Conservation (phyloP, 1,140 invertebrate genomes). For the Melipona quadrifasciata region DNA sequence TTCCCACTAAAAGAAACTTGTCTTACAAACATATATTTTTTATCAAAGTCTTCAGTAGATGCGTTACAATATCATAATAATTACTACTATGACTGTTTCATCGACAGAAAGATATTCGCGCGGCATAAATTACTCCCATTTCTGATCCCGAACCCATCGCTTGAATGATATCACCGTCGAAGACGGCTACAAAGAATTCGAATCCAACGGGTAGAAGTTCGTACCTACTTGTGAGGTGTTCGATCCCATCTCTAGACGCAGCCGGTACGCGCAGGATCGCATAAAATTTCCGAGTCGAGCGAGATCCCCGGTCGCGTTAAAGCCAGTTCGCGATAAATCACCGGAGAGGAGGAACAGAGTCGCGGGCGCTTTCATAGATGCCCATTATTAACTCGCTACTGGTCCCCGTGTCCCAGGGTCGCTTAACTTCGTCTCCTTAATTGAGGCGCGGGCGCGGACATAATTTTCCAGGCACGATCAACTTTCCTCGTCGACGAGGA, state of each 20-base stretch:
- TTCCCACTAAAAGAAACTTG: no score
- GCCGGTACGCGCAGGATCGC: neutral
- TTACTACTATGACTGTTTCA: no score
- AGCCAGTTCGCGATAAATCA: slow-evolving; percentile 34
- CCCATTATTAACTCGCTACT: slow-evolving; percentile 34
- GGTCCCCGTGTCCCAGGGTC: neutral
- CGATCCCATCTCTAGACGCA: neutral
- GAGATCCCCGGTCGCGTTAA: slow-evolving; percentile 15
- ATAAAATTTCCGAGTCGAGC: slow-evolving; percentile 22
- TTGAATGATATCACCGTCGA: no score
- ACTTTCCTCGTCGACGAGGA: slow-evolving; percentile 28
- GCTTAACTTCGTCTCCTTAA: slow-evolving; percentile 34
- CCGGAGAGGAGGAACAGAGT: neutral
- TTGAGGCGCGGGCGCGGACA: slow-evolving; percentile 28
- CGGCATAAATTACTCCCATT: no score
- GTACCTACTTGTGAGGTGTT: no score
- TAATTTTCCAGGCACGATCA: slow-evolving; percentile 44
- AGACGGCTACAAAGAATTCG: no score
- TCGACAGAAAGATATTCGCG: no score
- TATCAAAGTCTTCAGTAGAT: no score
- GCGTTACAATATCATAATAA: no score
- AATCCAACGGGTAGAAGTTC: no score
- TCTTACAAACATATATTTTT: no score
- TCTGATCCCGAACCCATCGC: no score
- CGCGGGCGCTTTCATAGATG: slow-evolving; percentile 27